Evolutionary conservation across 1,140 invertebrate species (phyloP).

Genomic region (Oncopeltus fasciatus): DNA sequence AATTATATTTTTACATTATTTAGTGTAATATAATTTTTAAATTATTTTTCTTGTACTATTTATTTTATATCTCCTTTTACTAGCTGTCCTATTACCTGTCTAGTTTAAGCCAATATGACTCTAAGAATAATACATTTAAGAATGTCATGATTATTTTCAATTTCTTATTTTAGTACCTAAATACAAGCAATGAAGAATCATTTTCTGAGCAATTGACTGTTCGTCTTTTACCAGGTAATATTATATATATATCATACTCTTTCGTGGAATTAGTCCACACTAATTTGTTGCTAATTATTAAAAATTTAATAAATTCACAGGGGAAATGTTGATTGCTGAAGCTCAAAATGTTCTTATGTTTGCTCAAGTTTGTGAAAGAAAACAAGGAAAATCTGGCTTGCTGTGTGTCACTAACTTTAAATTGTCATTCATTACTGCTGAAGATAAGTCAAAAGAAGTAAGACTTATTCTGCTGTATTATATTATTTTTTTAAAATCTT

Average conservation of each 20-base stretch:
- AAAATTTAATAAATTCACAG: slow-evolving; percentile 26
- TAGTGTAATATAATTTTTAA: background rate
- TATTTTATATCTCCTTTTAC: too few species aligned
- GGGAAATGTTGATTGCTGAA: slow-evolving; percentile 59
- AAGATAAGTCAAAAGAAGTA: slow-evolving; percentile 38
- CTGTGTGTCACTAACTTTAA: slow-evolving; percentile 78
- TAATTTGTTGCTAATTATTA: background rate
- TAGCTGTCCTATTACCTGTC: too few species aligned
- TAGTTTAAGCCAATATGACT: too few species aligned
- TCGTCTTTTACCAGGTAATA: slow-evolving; percentile 31
- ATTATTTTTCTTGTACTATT: slow-evolving; percentile 9
- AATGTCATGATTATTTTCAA: too few species aligned
- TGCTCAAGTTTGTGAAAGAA: slow-evolving; percentile 58
- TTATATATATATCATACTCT: background rate
- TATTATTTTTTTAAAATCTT: too few species aligned
- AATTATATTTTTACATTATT: too few species aligned
- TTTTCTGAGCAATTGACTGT: slow-evolving; percentile 27
- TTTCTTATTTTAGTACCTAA: slow-evolving; percentile 23
- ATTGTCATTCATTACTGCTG: slow-evolving; percentile 62
- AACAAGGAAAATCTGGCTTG: slow-evolving; percentile 58
- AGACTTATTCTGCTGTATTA: too few species aligned
- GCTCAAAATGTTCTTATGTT: slow-evolving; percentile 70
- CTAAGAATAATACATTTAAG: too few species aligned
- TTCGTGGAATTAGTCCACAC: background rate
- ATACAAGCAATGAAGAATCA: slow-evolving; percentile 25